Percentiles rank a stretch among this genome's conserved stretches.
Evolutionary conservation across 2,797 vertebrate genomes (phyloP).

Genomic region (Echeneis naucrates): DNA sequence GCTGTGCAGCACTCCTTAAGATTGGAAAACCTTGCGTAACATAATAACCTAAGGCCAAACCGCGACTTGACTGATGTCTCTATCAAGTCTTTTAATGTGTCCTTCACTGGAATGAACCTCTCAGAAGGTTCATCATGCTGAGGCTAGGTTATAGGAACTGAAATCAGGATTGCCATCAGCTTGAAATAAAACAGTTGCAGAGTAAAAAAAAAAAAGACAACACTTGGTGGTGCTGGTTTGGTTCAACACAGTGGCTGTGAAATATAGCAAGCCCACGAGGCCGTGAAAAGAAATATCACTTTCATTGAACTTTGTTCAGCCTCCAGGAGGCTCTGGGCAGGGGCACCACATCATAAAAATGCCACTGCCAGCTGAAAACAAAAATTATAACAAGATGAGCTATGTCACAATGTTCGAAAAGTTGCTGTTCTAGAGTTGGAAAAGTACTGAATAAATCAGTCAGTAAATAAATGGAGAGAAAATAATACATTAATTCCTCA

Average conservation of each 20-base stretch:
- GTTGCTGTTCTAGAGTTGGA: background rate
- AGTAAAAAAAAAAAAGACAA: background rate
- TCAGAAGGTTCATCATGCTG: slow-evolving; percentile 13
- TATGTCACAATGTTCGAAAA: background rate
- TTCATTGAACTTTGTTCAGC: background rate
- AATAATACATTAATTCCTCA: too few species aligned
- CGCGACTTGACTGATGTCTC: slow-evolving; percentile 10
- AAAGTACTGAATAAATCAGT: background rate
- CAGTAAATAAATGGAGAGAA: too few species aligned
- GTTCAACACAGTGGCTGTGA: background rate
- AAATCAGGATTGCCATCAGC: background rate
- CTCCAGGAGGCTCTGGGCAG: background rate
- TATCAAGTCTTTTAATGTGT: slow-evolving; percentile 4
- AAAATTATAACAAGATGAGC: background rate
- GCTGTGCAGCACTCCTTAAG: slow-evolving; percentile 4
- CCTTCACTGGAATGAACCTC: slow-evolving; percentile 16
- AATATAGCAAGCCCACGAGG: background rate
- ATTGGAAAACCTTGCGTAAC: background rate
- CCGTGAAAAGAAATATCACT: background rate
- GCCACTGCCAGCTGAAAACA: background rate
- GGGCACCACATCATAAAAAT: background rate
- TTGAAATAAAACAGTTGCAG: background rate
- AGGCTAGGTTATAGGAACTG: slow-evolving; percentile 1
- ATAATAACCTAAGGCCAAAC: slow-evolving; percentile 10
- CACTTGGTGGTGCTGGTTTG: background rate